These are phyloP conservation scores for Scaptomyza hsui DNA, from an alignment of 1,140 invertebrate species.

Conservation along the genomic window DNA sequence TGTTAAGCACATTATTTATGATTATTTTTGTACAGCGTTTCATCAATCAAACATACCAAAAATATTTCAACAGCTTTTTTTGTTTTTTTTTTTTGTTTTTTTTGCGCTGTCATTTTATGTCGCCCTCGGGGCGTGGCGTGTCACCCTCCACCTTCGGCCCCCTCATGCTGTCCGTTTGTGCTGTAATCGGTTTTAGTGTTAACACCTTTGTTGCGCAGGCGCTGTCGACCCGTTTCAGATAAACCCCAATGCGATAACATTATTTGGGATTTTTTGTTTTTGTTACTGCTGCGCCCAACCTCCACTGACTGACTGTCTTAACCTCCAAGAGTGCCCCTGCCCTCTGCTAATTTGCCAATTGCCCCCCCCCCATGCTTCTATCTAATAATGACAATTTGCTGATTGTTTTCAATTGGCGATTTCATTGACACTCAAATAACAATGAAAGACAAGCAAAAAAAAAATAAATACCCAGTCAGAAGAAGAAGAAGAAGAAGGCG, in stretches of 20 bases:
- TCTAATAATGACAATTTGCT: slow-evolving; percentile 28
- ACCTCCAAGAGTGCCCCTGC: slow-evolving; percentile 21
- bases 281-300: slow-evolving; percentile 14
- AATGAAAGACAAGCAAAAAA: slow-evolving; percentile 20
- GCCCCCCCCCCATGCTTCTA: background rate
- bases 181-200: slow-evolving; percentile 56
- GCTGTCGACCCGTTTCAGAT: slow-evolving; percentile 19
- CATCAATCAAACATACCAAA: slow-evolving; percentile 66
- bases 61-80: slow-evolving; percentile 62
- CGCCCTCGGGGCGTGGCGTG: slow-evolving; percentile 24
- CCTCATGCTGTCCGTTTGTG: slow-evolving; percentile 5
- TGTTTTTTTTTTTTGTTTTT: slow-evolving; percentile 26
- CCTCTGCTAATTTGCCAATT: background rate
- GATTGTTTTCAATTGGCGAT: slow-evolving; percentile 48
- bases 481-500: slow-evolving; percentile 5
- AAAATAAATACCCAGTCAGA: background rate
- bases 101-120: slow-evolving; percentile 1
- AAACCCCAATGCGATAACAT: slow-evolving; percentile 15
- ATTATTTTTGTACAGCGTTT: slow-evolving; percentile 72
- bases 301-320: slow-evolving; percentile 18
- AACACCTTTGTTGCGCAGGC: slow-evolving; percentile 45
- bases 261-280: background rate
- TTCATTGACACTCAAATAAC: slow-evolving; percentile 44
- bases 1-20: slow-evolving; percentile 68
- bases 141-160: slow-evolving; percentile 10